Percentiles rank a stretch among this genome's conserved stretches.
These are phyloP conservation scores for Papilio helenus DNA, from an alignment of 1,140 invertebrate genomes.

Conservation along the genomic window DNA sequence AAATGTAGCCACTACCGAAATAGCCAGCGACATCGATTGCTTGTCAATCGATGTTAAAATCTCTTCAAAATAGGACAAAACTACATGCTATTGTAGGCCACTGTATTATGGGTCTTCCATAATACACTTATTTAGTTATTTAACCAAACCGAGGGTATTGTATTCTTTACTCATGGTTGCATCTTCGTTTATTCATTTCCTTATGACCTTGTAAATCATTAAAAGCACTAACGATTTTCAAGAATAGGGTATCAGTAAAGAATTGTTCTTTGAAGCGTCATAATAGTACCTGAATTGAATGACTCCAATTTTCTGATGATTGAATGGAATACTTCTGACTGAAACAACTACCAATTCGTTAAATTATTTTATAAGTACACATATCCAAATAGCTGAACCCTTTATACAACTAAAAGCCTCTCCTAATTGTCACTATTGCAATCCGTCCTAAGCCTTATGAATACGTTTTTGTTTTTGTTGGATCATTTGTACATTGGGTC, in stretches of 20 bases:
- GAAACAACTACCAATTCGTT: neutral
- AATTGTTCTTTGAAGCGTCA: too few relatives aligned
- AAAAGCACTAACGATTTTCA: too few relatives aligned
- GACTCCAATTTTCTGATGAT: too few relatives aligned
- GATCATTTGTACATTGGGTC: neutral
- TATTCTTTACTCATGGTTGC: too few relatives aligned
- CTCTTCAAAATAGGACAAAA: neutral
- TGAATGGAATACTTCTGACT: too few relatives aligned
- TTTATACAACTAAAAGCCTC: neutral
- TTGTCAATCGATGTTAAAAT: conserved; percentile 27
- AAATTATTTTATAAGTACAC: neutral
- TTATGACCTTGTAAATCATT: too few relatives aligned
- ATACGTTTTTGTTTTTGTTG: conserved; percentile 3
- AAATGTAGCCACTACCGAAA: neutral
- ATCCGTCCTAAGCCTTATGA: conserved; percentile 18
- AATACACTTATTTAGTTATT: neutral
- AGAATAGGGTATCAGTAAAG: too few relatives aligned
- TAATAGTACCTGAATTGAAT: too few relatives aligned
- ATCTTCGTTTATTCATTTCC: too few relatives aligned
- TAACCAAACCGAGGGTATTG: too few relatives aligned
- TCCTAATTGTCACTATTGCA: neutral
- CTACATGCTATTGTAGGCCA: neutral
- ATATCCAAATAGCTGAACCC: neutral
- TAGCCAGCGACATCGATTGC: neutral
- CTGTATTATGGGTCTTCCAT: neutral